Base-by-base conservation (phyloP, 2,113 vertebrate genomes). In the Tragulus kanchil region DNA sequence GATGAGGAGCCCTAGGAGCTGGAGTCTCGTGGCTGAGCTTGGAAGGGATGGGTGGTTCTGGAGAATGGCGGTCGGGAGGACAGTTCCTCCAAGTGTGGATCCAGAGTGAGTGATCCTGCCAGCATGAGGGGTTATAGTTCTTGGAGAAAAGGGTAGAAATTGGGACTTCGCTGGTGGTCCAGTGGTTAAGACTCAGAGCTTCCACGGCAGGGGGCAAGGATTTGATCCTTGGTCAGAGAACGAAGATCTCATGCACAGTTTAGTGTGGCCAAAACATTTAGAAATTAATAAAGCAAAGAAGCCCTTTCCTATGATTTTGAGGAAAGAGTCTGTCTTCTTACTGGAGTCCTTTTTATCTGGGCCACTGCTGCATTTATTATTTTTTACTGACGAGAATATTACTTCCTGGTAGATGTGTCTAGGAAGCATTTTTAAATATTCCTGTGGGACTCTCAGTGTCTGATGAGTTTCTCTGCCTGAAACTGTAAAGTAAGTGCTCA, bases 401-500 rank as follows among this genome's bases (percentile, higher is more conserved):
- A 95, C 89, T 98, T 98, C 97, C 97, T 75, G 48, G 90, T 78
- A 98, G 93, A 3, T 2, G 23, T 54, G 84, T 96, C 92, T 95
- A 9, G 96, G 94, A 97, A 77, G 92, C 26, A n/a, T 96, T 97
- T 86, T 93, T 93, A 93, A 78, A 93, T 71, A 0, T 75, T 98
- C 97, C 97, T 54, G 77, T 54, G 97, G 97, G 96, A 90, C 23
- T 0, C 2, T 25, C 85, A 85, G 91, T 19, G 89, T 73, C 61
- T 1, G 89, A 36, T 59, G 96, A 79, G 84, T 97, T 94, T 97
- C 88, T 96, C 83, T 8, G 23, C 31, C 94, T 78, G 95, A 58
- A 84, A 28, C 62, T 36, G 0, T 2, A 82, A 94, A 95, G 3
- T 78, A 87, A 75, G 67, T 0, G 95, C 94, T 92, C 94, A 4